Evolutionary conservation across 2,113 vertebrate species (phyloP).

Genomic region (Lamprologus ornatipinnis): DNA sequence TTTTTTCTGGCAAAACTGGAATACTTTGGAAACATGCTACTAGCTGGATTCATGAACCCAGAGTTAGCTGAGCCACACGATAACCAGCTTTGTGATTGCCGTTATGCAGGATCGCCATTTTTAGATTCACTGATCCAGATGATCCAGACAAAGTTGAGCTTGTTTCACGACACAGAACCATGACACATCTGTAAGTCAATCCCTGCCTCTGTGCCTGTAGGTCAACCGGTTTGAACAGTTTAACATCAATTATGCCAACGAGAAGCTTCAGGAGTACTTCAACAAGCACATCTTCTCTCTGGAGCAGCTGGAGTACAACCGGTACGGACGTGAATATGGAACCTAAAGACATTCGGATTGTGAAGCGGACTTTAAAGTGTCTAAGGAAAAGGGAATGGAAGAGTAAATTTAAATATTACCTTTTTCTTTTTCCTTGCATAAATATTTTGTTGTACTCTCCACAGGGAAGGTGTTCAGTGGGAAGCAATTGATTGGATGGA

Average conservation of each 20-base stretch:
- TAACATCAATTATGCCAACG: constrained; percentile 92
- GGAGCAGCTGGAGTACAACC: constrained; percentile 92
- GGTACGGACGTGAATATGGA: constrained; percentile 32
- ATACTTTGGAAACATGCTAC: background rate
- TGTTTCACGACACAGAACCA: background rate
- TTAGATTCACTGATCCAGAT: background rate
- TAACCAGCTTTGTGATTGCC: background rate
- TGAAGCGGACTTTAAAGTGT: background rate
- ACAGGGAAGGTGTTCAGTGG: constrained; percentile 88
- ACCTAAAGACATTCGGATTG: background rate
- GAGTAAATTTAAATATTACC: background rate
- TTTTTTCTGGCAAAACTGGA: background rate
- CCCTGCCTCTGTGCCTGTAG: constrained; percentile 48
- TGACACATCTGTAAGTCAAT: background rate
- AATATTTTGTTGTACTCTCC: background rate
- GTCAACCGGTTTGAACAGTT: constrained; percentile 93
- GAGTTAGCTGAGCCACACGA: background rate
- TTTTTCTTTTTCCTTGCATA: background rate
- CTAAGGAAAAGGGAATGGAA: background rate
- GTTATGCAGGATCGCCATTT: background rate
- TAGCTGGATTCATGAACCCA: background rate
- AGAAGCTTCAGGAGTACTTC: constrained; percentile 92
- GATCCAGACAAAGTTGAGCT: background rate
- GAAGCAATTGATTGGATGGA: constrained; percentile 96
- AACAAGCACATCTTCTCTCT: constrained; percentile 94